phyloP scores from a whole-genome alignment of 1,140 invertebrate genomes.

The Teleopsis dalmanni region DNA sequence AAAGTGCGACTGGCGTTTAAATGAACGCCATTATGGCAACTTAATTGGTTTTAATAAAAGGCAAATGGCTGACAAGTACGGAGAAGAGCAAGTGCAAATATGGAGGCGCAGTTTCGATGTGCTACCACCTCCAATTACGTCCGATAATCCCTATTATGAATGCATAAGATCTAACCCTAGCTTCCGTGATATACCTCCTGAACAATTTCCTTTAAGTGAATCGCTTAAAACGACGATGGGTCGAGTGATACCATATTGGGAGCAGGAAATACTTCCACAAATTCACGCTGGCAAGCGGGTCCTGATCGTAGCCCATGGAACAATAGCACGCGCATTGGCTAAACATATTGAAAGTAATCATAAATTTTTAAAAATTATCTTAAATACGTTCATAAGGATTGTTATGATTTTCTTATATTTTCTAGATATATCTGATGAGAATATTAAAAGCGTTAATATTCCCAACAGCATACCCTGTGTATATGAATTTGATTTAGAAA shows the following conservation, averaged over 20 bases:
- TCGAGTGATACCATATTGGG: slow-evolving; percentile 60
- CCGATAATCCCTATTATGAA: slow-evolving; percentile 50
- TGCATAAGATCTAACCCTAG: slow-evolving; percentile 49
- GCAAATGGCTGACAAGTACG: slow-evolving; percentile 61
- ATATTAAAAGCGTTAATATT: slow-evolving; percentile 62
- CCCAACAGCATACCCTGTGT: slow-evolving; percentile 66
- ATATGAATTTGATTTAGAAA: slow-evolving; percentile 54
- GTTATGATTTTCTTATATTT: neutral
- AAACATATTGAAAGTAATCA: slow-evolving; percentile 57
- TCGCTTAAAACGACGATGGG: slow-evolving; percentile 59
- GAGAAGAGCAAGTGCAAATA: slow-evolving; percentile 57
- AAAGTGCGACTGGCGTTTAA: slow-evolving; percentile 58
- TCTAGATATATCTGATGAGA: slow-evolving; percentile 53
- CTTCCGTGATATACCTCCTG: slow-evolving; percentile 40
- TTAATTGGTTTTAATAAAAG: slow-evolving; percentile 64
- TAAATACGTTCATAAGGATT: too few relatives aligned
- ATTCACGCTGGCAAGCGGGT: slow-evolving; percentile 55
- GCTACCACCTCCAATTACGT: slow-evolving; percentile 56
- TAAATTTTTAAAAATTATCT: too few relatives aligned
- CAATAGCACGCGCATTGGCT: slow-evolving; percentile 60
- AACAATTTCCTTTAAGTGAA: slow-evolving; percentile 56
- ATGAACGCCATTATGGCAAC: slow-evolving; percentile 67
- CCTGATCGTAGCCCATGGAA: slow-evolving; percentile 64
- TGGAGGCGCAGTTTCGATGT: slow-evolving; percentile 63
- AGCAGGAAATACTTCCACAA: slow-evolving; percentile 55